Evolutionary conservation across 2,797 vertebrate species (phyloP), one percentile per base, ranked within the genome.

Genomic region (Allenopithecus nigroviridis): DNA sequence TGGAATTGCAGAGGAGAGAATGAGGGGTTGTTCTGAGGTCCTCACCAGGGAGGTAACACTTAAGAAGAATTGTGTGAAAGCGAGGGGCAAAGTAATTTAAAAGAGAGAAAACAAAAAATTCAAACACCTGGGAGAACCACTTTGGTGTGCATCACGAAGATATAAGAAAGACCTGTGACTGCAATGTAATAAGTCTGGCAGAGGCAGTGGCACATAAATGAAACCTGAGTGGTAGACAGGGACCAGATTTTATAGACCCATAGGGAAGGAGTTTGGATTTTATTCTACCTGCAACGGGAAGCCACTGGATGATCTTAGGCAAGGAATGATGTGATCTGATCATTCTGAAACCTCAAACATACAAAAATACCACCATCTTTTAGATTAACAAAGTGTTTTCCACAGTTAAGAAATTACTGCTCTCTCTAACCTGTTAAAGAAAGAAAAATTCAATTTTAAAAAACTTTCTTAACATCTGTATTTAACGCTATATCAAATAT

Each of bases 341-440:
- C 5, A 84, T 33, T 91, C 97, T 81, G n/a, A 89, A 94, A 89
- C 19, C 39, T 91, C 91, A 89, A 84, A 84, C n/a, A 91, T 10
- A 78, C 36, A 94, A 64, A 70, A 95, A 22, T 16, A 84, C 8
- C 36, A 76, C 17, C 5, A 3, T 70, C 83, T 87, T n/a, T 84
- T 57, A 64, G 36, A 43, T 46, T n/a, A 41, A 92, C 2, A n/a
- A 12, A 89, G 5, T 46, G 5, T 80, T 93, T 70, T 70, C 19
- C 33, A 57, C 12, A 76, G 13, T 16, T 68, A 22, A 22, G 39
- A 92, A 95, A 94, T 50, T 74, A 83, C 26, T 72, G 46, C 76
- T 61, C 26, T 93, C 14, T 59, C 68, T 68, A 87, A 78, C 8
- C 48, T 92, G 12, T 84, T 94, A 46, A 88, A 89, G 83, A 89